Base-by-base conservation (phyloP, 2,797 vertebrate genomes). In the Nothura maculosa region DNA sequence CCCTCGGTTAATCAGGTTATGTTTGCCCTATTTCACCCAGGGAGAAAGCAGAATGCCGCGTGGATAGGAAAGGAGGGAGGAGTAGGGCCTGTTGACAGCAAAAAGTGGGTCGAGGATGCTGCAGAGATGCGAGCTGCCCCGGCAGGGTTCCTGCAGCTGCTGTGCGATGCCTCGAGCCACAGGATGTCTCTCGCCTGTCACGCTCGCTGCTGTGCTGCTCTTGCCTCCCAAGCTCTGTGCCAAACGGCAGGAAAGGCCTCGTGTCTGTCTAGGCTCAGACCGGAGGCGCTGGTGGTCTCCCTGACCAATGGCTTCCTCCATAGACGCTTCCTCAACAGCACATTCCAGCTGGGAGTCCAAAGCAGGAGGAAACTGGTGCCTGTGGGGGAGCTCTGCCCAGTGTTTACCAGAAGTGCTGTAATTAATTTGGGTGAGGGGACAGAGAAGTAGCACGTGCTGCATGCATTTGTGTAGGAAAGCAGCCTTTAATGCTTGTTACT, bases 1-100 rank as follows among this genome's bases (percentile, higher is more conserved):
- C 92, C 74, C 63, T 82, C 60, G n/a, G 66, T 93, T 96, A 96
- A 96, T 96, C 94, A 95, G 96, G 94, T 96, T 96, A 96, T 89
- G 87, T 96, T 87, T 83, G 96, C 92, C 95, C 96, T 94, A 67
- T 89, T 96, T 96, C 66, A 96, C 87, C 25, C 28, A 0, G 63
- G 68, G 34, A 94, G 74, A 40, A 61, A 48, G 83, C 52, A 86
- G 89, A 76, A 88, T 40, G 34, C 77, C 30, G 40, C 4, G 21
- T 14, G 34, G 85, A 63, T 86, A 6, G 89, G 47, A 60, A 66
- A 50, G 54, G 25, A 61, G 84, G 74, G 57, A 90, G 32, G 48
- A 85, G 69, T 68, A 45, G 34, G 22, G 38, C 60, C 20, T 10
- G 10, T 62, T 55, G 73, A 82, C 81, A 89, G 60, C 42, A 73